Evolutionary conservation across 2,113 vertebrate genomes (phyloP), one percentile per base, ranked within the genome.

Genomic region (Apteryx mantelli): DNA sequence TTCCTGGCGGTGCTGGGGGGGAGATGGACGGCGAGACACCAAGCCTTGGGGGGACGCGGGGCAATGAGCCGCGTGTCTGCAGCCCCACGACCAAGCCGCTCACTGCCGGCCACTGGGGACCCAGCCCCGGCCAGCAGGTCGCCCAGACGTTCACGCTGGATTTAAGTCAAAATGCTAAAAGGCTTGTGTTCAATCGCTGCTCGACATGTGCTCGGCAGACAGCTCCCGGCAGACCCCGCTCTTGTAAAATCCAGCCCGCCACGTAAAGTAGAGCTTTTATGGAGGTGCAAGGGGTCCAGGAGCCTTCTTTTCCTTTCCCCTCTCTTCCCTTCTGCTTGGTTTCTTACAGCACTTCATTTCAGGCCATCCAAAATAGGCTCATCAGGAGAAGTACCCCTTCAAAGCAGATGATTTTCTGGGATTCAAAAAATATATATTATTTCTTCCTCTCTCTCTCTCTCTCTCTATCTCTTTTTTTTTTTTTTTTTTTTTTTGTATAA

Each of bases 81-180:
- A 38, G 36, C 36, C 36, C 36, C 36, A 38, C 36, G 36, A 38
- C 36, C 36, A 38, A 38, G 36, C 36, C 36, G 36, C 36, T 38
- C 36, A 38, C 36, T 38, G 36, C 36, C 36, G 36, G 36, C 36
- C 36, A 38, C 36, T 38, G 36, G 36, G 91, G 96, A 91, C 91
- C n/a, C 15, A 95, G 94, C 86, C 87, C 44, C 6, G 93, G 93
- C 97, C 97, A 95, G 77, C 93, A 76, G 96, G 71, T 96, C 82
- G 74, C 96, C 96, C 36, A 69, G 91, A 94, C 91, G 91, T 95
- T 96, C 97, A 94, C 94, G 46, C 93, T 95, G 97, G 93, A 94
- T 97, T 97, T 95, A 81, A 97, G 95, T 95, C 96, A 94, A 96
- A 96, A 94, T 93, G 96, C 94, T 94, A 89, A 95, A 97, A 91